Conservation (phyloP, 1,140 invertebrate genomes). For the Nasonia longicornis region DNA sequence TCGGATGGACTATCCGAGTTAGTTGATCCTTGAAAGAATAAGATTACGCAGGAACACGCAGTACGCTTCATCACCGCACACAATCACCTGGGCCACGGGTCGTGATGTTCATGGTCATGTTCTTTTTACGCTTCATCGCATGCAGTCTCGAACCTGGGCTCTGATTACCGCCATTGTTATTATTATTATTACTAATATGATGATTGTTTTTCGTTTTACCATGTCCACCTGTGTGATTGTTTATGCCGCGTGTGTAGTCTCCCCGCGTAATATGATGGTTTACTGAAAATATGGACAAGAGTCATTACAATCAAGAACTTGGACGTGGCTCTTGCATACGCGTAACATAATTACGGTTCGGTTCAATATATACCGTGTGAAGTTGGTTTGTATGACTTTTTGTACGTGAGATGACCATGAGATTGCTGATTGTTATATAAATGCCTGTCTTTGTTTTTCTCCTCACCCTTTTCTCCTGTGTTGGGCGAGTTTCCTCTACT, state of each 20-base stretch:
- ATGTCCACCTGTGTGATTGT: slow-evolving; percentile 61
- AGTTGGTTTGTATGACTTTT: slow-evolving; percentile 64
- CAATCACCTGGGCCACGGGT: slow-evolving; percentile 64
- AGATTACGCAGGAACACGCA: slow-evolving; percentile 46
- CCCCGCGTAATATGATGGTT: slow-evolving; percentile 62
- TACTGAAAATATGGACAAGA: slow-evolving; percentile 49
- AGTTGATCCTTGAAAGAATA: slow-evolving; percentile 44
- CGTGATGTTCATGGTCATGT: slow-evolving; percentile 50
- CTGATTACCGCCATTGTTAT: slow-evolving; percentile 57
- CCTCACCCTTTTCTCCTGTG: slow-evolving; percentile 61
- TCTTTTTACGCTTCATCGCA: slow-evolving; percentile 64
- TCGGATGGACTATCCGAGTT: slow-evolving; percentile 42
- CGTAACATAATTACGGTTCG: not conserved
- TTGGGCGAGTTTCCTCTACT: slow-evolving; percentile 68
- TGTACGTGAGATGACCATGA: slow-evolving; percentile 62
- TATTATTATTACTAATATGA: slow-evolving; percentile 59
- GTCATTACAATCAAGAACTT: not conserved
- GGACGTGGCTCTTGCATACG: slow-evolving; percentile 9
- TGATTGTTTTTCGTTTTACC: slow-evolving; percentile 63
- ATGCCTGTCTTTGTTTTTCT: slow-evolving; percentile 63
- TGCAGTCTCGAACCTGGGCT: slow-evolving; percentile 60
- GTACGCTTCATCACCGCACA: slow-evolving; percentile 67
- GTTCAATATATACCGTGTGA: slow-evolving; percentile 58
- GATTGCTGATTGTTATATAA: slow-evolving; percentile 63
- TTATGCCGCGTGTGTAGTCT: slow-evolving; percentile 61